These are phyloP conservation scores for Phenacoccus solenopsis DNA, from an alignment of 1,140 invertebrate species.

Conservation along the genomic window DNA sequence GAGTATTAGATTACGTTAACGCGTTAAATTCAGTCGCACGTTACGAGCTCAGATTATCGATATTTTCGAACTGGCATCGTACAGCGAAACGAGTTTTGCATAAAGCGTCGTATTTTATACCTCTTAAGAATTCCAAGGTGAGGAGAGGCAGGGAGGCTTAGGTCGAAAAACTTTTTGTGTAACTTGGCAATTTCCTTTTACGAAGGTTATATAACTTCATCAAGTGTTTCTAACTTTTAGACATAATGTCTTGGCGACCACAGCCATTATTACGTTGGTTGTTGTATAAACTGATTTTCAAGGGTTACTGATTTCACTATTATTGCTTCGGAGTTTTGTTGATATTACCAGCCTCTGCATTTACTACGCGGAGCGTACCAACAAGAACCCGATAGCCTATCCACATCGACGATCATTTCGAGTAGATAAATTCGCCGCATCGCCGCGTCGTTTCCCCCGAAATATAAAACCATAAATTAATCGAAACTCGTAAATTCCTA, in stretches of 20 bases:
- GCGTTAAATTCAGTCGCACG: not conserved
- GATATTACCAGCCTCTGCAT: not conserved
- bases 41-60: not conserved
- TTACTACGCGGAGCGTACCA: not conserved
- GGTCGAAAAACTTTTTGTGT: not conserved
- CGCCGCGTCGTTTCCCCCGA: no score
- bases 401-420: no score
- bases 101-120: not conserved
- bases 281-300: constrained; percentile 3
- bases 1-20: no score
- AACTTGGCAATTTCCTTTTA: constrained; percentile 2
- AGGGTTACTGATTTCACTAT: not conserved
- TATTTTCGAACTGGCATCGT: not conserved
- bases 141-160: no score
- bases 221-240: not conserved
- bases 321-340: not conserved
- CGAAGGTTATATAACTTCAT: not conserved
- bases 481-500: no score
- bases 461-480: no score
- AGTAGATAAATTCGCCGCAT: no score
- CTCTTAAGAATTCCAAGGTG: not conserved
- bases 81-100: not conserved
- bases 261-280: not conserved
- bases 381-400: no score
- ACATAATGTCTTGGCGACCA: constrained; percentile 1